phyloP scores from a whole-genome alignment of 2,888 invertebrate species.

The Antheraea yamamai region DNA sequence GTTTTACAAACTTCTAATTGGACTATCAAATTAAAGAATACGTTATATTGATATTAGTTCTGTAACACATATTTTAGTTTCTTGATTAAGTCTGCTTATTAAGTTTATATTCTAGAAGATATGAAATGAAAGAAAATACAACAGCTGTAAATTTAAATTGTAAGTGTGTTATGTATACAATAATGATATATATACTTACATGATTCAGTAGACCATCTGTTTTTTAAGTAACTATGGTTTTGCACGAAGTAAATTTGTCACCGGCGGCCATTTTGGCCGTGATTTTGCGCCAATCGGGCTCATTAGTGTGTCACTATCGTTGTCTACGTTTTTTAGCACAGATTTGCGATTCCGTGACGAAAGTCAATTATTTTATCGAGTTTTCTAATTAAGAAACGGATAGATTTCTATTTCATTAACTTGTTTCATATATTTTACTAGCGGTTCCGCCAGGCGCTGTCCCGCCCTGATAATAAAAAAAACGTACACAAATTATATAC shows the following conservation, averaged over 20 bases:
- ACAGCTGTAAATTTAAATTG: no score
- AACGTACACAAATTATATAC: no score
- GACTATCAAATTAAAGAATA: no score
- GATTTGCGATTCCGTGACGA: conserved; percentile 50
- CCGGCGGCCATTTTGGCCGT: conserved; percentile 51
- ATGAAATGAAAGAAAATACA: no score
- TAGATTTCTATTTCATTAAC: not conserved
- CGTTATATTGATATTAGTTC: no score
- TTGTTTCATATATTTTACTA: no score
- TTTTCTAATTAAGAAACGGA: conserved; percentile 10
- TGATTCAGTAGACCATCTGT: conserved; percentile 3
- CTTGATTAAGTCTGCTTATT: no score
- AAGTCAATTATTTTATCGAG: conserved; percentile 26
- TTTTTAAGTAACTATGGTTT: not conserved
- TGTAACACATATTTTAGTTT: no score
- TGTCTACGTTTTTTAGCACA: conserved; percentile 42
- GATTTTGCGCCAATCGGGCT: conserved; percentile 64
- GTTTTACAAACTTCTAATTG: no score
- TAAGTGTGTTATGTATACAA: not conserved
- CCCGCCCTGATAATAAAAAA: no score
- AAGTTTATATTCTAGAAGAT: no score
- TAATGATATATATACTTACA: not conserved
- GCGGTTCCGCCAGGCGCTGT: no score
- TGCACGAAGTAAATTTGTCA: conserved; percentile 46
- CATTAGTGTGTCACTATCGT: conserved; percentile 52